Base-by-base conservation (phyloP, 2,888 invertebrate genomes). In the Aquatica leii region DNA sequence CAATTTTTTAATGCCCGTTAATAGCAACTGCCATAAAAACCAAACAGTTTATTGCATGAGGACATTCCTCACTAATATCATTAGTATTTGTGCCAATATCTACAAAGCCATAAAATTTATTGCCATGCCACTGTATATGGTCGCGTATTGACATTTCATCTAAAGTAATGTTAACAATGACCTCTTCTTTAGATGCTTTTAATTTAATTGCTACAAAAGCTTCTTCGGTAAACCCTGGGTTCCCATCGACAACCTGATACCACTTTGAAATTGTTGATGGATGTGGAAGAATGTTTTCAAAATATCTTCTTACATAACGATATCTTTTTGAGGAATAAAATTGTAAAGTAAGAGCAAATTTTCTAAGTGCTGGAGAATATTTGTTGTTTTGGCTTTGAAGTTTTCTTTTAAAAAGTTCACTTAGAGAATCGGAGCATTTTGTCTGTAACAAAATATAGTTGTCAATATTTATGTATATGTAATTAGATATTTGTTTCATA, bases 161-260 rank as follows among this genome's bases (percentile, higher is more conserved):
- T 6, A 46, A 3, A 1, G 18, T 18, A 18, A 46, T n/a, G 18
- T 46, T 46, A 14, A 12, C 8, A 18, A n/a, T n/a, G n/a, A n/a
- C n/a, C n/a, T n/a, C n/a, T n/a, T n/a, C n/a, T n/a, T n/a, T n/a
- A n/a, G n/a, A 15, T 18, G 9, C 11, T 12, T 41, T 12, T 12
- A 43, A 31, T 35, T n/a, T 12, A 3, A 59, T 12, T 1, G 53
- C 41, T 2, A 40, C 2, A 17, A 59, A 53, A 11, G 53, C 41
- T 43, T 59, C 46, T 53, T 43, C 43, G 2, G 59, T 59, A 20
- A 59, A 59, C 1, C 59, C 59, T 20, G 52, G 59, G 5, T 52
- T 14, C 1, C 52, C 52, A 59, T 53, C 52, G 9, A 60, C 55
- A 6, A 40, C 40, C 14, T 4, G 5, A 14, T 40, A 40, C 40